Conservation (phyloP, 2,113 vertebrate genomes). For the Halichoerus grypus region DNA sequence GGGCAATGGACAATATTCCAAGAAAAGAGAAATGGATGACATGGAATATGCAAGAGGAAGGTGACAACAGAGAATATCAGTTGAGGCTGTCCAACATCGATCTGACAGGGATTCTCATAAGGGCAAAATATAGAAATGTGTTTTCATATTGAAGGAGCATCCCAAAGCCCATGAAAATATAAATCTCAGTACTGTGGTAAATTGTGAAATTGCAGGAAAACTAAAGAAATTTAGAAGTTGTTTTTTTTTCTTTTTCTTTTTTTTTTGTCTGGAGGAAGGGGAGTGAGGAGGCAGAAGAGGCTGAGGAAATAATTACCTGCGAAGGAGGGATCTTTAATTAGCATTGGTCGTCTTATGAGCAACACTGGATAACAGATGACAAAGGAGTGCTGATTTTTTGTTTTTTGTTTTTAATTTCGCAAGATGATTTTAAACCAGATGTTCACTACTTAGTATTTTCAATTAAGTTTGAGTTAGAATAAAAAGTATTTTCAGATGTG, state of each 20-base stretch:
- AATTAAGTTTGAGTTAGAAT: not conserved
- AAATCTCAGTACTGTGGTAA: not conserved
- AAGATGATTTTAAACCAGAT: not conserved
- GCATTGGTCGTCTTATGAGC: not conserved
- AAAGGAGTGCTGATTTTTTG: not conserved
- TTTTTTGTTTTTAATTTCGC: not conserved
- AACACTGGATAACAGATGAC: not conserved
- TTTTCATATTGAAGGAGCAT: not conserved
- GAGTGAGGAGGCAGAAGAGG: accelerated
- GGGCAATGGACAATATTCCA: not conserved
- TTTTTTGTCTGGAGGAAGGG: not conserved
- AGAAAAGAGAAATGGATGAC: not conserved
- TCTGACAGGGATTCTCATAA: not conserved
- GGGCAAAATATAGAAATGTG: not conserved
- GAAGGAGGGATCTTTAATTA: not conserved
- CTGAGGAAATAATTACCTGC: not conserved
- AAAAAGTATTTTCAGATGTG: not conserved
- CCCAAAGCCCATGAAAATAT: not conserved
- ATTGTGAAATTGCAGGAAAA: not conserved
- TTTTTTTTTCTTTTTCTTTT: not conserved
- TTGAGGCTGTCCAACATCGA: not conserved
- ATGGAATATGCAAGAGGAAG: not conserved
- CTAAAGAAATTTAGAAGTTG: not conserved
- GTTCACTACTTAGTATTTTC: not conserved
- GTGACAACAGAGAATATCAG: not conserved